These are phyloP conservation scores for Liolophura sinensis DNA, from an alignment of 1,140 invertebrate species.

Conservation along the genomic window DNA sequence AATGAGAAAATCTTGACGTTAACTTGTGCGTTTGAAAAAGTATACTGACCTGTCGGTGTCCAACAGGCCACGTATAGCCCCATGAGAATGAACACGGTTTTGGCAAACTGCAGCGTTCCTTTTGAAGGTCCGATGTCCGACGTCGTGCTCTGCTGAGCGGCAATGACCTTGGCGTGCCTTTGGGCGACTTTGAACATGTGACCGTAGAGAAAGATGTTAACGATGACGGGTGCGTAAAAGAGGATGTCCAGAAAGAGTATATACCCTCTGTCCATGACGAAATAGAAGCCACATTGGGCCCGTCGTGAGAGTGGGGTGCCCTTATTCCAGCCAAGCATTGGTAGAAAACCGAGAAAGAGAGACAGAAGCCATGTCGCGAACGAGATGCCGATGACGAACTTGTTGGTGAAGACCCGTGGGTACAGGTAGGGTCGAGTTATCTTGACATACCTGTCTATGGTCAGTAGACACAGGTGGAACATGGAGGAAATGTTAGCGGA, in stretches of 20 bases:
- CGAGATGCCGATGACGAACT: conserved; percentile 11
- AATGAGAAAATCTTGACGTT: too few species aligned
- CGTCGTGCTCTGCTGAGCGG: conserved; percentile 10
- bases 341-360: conserved; percentile 17
- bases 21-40: too few species aligned
- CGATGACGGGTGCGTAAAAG: conserved; percentile 23
- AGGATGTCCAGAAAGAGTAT: conserved; percentile 17
- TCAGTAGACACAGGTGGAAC: conserved; percentile 20
- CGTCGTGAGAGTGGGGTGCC: conserved; percentile 6
- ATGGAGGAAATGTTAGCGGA: conserved; percentile 21
- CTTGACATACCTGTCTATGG: conserved; percentile 32
- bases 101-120: conserved; percentile 59
- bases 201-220: conserved; percentile 24
- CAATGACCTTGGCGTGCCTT: conserved; percentile 22
- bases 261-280: conserved; percentile 20
- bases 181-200: conserved; percentile 23
- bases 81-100: conserved; percentile 54
- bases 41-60: conserved; percentile 33
- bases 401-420: conserved; percentile 13
- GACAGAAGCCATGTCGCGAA: conserved; percentile 22
- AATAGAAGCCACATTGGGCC: conserved; percentile 24
- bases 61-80: conserved; percentile 47
- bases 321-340: conserved; percentile 26
- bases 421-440: conserved; percentile 24
- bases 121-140: background rate